Percentiles rank a stretch among this genome's conserved stretches.
These are phyloP conservation scores for Ceyx melanurus DNA, from an alignment of 2,113 vertebrate genomes.

Conservation along the genomic window DNA sequence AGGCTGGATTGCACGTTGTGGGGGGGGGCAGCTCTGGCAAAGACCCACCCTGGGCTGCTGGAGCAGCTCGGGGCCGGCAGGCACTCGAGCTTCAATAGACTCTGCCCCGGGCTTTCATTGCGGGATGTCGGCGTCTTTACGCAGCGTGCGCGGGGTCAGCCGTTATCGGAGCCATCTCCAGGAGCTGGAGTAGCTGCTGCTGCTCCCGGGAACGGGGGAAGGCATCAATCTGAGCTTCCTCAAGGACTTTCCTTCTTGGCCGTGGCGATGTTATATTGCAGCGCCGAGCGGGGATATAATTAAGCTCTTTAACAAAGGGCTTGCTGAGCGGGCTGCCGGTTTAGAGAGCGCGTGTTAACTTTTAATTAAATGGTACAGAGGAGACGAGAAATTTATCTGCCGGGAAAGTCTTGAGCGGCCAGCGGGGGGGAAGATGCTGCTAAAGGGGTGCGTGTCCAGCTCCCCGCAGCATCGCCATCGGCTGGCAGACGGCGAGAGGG, in stretches of 20 bases:
- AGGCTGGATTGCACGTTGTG: accelerated
- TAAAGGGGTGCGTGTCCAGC: background rate
- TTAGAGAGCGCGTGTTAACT: background rate
- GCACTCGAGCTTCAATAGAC: background rate
- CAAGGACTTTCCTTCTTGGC: slow-evolving; percentile 42
- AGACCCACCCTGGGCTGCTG: accelerated
- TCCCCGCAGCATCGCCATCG: background rate
- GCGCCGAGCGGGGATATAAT: background rate
- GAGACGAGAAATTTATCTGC: background rate
- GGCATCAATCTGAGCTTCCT: slow-evolving; percentile 43
- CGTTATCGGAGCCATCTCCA: slow-evolving; percentile 8
- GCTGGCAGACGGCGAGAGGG: accelerated
- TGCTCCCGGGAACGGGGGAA: background rate
- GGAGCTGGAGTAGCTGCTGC: slow-evolving; percentile 27
- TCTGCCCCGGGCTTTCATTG: background rate
- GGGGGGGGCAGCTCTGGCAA: accelerated
- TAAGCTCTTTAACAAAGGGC: slow-evolving; percentile 46
- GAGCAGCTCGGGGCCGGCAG: background rate
- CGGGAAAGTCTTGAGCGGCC: background rate
- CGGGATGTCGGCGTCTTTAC: background rate
- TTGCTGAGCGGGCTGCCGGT: background rate
- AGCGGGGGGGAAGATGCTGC: background rate
- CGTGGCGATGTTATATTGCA: background rate
- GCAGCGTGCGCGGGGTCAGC: background rate
- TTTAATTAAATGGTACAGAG: slow-evolving; percentile 38